Conservation (phyloP, 2,113 vertebrate genomes). For the Aegotheles bennettii region DNA sequence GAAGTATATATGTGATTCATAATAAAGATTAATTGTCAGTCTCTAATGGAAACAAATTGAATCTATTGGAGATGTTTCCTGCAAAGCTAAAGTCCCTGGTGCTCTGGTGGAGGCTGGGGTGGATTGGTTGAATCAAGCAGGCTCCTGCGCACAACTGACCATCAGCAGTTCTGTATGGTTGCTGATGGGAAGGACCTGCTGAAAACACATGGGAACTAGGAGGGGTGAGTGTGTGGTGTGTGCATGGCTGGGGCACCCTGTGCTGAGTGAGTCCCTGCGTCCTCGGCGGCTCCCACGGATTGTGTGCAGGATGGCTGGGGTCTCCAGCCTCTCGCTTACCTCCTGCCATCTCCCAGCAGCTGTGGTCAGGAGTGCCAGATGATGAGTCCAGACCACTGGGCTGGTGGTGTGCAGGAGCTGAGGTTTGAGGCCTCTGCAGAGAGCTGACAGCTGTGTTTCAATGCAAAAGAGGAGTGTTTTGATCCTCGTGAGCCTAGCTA, state of each 20-base stretch:
- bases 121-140: background rate
- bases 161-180: background rate
- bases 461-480: accelerated
- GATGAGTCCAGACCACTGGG: background rate
- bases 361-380: accelerated
- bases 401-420: background rate
- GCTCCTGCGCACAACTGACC: background rate
- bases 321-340: background rate
- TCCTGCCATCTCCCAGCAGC: no score
- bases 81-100: background rate
- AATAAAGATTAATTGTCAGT: constrained; percentile 26
- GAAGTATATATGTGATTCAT: background rate
- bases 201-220: background rate
- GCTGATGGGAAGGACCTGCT: background rate
- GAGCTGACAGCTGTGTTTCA: background rate
- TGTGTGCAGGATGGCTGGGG: background rate
- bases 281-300: no score
- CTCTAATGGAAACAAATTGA: constrained; percentile 24
- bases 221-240: no score
- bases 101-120: background rate
- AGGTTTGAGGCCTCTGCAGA: background rate
- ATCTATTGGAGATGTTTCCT: background rate
- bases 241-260: no score
- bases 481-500: background rate
- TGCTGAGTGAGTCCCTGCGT: no score